Base-by-base conservation (phyloP, 2,113 vertebrate genomes). In the Eptatretus burgeri region DNA sequence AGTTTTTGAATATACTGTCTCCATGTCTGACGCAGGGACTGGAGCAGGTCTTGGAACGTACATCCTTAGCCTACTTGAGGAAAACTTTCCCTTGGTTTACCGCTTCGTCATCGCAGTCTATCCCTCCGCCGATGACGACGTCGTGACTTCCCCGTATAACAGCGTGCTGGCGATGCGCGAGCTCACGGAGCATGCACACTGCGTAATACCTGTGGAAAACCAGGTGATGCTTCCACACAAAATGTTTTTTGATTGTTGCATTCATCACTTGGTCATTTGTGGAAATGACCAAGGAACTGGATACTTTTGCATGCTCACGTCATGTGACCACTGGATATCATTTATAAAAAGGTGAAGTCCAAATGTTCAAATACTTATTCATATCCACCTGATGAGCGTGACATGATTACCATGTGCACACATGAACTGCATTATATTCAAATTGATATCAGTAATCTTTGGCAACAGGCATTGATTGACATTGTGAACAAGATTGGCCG, bases 121-220 rank as follows among this genome's bases (percentile, higher is more conserved):
- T 71, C 89, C 91, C 2, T 93, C 86, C 13, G 71, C 72, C 14
- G 88, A 94, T 66, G 89, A 98, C 64, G 91, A 98, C 67, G 91
- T 98, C 67, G 76, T 98, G 71, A 96, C 85, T 5, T 98, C 89
- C 51, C 89, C 91, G 1, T 98, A 98, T 68, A 98, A 98, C 76
- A 93, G 81, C 53, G 74, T 88, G 16, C 78, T 98, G 71, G 85
- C 89, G 67, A 89, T 91, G 86, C 83, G 75, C 63, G 85, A 89
- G 68, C 83, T 98, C 18, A 88, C 77, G 5, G 85, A 98, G 68
- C 83, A 83, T 14, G 88, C 88, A 4, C 80, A 96, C 72, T 98
- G 88, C 70, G 89, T 96, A 10, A 70, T 96, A 51, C 86, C 86
- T 51, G 77, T 94, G 60, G 91, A 93, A 71, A 96, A 98, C 70